These are phyloP conservation scores for Colius striatus DNA, from an alignment of 2,113 vertebrate species.

Conservation along the genomic window DNA sequence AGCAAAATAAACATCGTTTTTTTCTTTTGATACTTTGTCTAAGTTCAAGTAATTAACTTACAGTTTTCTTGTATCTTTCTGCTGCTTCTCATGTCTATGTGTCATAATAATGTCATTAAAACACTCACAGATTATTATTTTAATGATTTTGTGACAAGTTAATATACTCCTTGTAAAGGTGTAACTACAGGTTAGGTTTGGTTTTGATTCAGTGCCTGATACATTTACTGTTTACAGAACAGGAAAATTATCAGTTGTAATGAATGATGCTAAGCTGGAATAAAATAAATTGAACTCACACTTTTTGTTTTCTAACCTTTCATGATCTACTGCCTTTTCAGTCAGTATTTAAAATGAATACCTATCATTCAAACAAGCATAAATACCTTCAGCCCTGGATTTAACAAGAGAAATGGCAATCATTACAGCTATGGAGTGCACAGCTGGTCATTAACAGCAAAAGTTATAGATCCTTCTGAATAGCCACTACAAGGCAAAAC, in stretches of 20 bases:
- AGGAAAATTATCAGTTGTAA: background rate
- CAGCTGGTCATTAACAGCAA: background rate
- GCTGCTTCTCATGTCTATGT: background rate
- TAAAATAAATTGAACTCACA: background rate
- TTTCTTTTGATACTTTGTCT: background rate
- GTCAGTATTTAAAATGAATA: background rate
- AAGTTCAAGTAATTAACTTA: slow-evolving; percentile 37
- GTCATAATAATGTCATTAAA: slow-evolving; percentile 31
- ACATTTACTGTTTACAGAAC: background rate
- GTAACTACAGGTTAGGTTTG: background rate
- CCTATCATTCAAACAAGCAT: background rate
- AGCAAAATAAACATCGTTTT: background rate
- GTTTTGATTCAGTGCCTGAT: background rate
- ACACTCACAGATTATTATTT: background rate
- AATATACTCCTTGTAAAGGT: background rate
- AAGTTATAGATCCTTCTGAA: background rate
- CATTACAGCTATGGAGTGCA: background rate
- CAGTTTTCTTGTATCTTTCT: background rate
- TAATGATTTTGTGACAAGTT: slow-evolving; percentile 17
- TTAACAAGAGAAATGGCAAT: background rate
- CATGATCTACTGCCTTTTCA: background rate
- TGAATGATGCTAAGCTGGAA: background rate
- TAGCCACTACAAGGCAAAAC: slow-evolving; percentile 1
- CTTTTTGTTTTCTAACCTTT: background rate
- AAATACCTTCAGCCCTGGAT: background rate